A percentile compares a stretch with the other conserved stretches of the same genome.
These are phyloP conservation scores for Caenorhabditis panamensis DNA, from an alignment of 2,888 invertebrate species.

Conservation along the genomic window DNA sequence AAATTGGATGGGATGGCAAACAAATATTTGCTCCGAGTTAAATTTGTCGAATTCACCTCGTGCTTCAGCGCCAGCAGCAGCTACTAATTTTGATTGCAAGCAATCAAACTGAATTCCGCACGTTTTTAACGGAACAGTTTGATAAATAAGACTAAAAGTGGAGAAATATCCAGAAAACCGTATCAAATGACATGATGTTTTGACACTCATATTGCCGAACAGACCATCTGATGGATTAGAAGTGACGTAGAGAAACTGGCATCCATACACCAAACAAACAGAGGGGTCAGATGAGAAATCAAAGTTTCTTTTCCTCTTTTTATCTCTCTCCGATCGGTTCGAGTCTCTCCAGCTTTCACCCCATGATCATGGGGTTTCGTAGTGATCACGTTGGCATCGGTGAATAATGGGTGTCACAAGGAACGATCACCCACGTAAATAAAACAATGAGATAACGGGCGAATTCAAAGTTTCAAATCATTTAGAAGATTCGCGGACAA, in stretches of 20 bases:
- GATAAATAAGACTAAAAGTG: no score
- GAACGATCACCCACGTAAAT: conserved; percentile 37
- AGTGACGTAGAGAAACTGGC: conserved; percentile 5
- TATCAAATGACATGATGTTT: conserved; percentile 32
- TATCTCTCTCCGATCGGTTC: conserved; percentile 28
- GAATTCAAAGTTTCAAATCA: no score
- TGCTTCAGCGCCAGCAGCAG: no score
- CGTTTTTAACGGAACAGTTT: background rate
- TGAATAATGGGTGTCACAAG: conserved; percentile 41
- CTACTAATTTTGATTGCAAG: conserved; percentile 9
- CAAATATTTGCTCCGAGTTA: conserved; percentile 45
- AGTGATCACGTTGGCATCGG: conserved; percentile 40
- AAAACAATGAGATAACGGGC: background rate
- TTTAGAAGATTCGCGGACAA: no score
- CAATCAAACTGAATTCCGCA: no score
- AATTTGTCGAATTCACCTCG: conserved; percentile 36
- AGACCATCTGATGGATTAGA: background rate
- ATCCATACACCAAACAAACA: conserved; percentile 34
- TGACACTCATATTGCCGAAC: background rate
- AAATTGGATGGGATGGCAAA: conserved; percentile 24
- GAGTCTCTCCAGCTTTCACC: no score
- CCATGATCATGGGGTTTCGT: conserved; percentile 36
- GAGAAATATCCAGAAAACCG: background rate
- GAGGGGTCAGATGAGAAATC: conserved; percentile 39
- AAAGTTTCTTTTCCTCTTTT: conserved; percentile 30